Evolutionary conservation across 2,888 invertebrate genomes (phyloP).

Genomic region (Eueremaeus valkanovi): DNA sequence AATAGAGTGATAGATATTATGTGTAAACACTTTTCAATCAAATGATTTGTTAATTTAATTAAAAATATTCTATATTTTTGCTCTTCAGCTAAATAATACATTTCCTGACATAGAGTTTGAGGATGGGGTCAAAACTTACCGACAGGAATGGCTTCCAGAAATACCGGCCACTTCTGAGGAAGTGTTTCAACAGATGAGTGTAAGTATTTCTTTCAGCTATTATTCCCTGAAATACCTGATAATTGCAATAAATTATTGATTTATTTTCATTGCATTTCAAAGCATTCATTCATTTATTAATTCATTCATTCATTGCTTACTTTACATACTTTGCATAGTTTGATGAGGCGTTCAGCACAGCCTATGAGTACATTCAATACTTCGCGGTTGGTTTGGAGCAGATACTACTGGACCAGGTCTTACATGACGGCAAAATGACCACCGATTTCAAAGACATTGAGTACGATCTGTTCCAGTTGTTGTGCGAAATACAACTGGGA

Average conservation of each 20-base stretch:
- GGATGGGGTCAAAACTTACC: slow-evolving; percentile 37
- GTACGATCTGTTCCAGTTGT: slow-evolving; percentile 60
- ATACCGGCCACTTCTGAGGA: slow-evolving; percentile 41
- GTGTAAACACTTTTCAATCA: too few species aligned
- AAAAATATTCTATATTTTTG: background rate
- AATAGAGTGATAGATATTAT: too few species aligned
- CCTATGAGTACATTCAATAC: slow-evolving; percentile 66
- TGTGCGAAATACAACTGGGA: slow-evolving; percentile 66
- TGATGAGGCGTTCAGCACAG: slow-evolving; percentile 55
- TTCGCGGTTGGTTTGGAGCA: slow-evolving; percentile 67
- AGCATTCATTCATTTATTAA: too few species aligned
- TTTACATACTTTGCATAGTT: slow-evolving; percentile 40
- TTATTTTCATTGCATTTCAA: background rate
- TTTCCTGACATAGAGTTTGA: slow-evolving; percentile 31
- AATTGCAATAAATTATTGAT: background rate
- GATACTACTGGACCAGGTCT: slow-evolving; percentile 61
- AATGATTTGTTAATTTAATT: too few species aligned
- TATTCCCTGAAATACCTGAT: background rate
- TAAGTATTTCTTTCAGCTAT: slow-evolving; percentile 33
- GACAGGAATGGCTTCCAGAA: slow-evolving; percentile 46
- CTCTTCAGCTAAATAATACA: slow-evolving; percentile 7
- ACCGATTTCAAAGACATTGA: slow-evolving; percentile 61
- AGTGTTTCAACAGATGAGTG: slow-evolving; percentile 40
- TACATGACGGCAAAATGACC: slow-evolving; percentile 55
- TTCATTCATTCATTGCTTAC: background rate